Base-by-base conservation (phyloP, 1,140 invertebrate species). In the Parapsyche elsis region DNA sequence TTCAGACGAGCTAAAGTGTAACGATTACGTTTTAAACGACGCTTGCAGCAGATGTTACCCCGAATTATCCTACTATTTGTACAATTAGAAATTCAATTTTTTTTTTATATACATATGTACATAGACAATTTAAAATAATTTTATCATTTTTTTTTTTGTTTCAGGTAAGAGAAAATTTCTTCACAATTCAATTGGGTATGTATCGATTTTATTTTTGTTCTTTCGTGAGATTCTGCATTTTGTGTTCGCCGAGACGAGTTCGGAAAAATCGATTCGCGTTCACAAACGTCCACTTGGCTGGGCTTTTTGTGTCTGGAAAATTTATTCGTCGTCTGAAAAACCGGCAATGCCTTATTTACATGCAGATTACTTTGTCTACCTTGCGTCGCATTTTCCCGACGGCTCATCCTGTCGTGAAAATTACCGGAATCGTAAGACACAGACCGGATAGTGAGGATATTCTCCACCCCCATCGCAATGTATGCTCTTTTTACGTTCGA, bases 361-460 rank as follows among this genome's bases (percentile, higher is more conserved):
- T 73, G 71, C 30, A 73, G 46, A 73, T 73, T 73, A 46, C 71
- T 73, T 73, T 73, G 71, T 73, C 71, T 73, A 38, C 71, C 23
- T 67, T 23, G 24, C 23, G 24, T 67, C 64, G 64, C 21, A 12
- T 24, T 67, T 67, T 67, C 64, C 64, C 21, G 19, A 24, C 64
- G 64, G 64, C 24, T 67, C 64, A 30, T 26, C 9, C 24, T 67
- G 64, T 67, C 64, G 21, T 26, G 64, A 67, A 67, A 67, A 67
- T 61, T 61, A 61, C 57, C 57, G 16, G 16, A 61, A 19, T 61
- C 57, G 57, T 61, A n/a, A 61, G 57, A 21, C 57, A 61, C 21
- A 19, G 1, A 16, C 9, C 7, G 21, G 57, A 61, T 61, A 61
- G 57, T 19, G 16, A 7, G 30, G 16, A 16, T 19, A 61, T n/a